Base-by-base conservation (phyloP, 2,113 vertebrate genomes). In the Chamaetylas fuelleborni region DNA sequence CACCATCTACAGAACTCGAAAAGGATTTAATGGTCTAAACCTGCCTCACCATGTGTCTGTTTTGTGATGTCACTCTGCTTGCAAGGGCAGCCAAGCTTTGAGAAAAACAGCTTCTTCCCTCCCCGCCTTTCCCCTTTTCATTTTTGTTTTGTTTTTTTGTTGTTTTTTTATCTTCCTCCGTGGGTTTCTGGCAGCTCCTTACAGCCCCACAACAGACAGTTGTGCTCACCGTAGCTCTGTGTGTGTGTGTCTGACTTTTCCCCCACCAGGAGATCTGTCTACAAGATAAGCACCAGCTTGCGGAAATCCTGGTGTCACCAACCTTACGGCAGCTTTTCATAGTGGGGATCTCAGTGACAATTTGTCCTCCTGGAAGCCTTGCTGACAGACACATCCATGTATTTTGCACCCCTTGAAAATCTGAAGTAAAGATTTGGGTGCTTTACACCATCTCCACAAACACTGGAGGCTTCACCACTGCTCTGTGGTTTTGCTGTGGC, bases 181-280 rank as follows among this genome's bases (percentile, higher is more conserved):
- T 3, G 74, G 91, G 91, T 95, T 97, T 96, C 92, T 51, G 54
- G 87, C 33, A 15, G 94, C 88, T 96, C 93, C 85, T 82, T 26
- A 7, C 50, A 65, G 62, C 58, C 90, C 78, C 96, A 95, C 91
- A 88, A 82, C 73, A 92, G 90, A 94, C 81, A 96, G 94, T 90
- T 77, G 84, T 47, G 78, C 58, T 91, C 58, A 13, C 87, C 40
- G 62, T 95, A 92, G 91, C 93, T 94, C 26, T 51, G 80, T 14
- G 26, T 38, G 24, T 50, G 25, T 28, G 54, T 23, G 23, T 76
- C 76, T 78, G 70, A 43, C 66, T 61, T 69, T 80, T 42, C 38
- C 64, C 47, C 79, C 70, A n/a, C 83, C 43, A 34, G 48, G 50
- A 90, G 84, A 92, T 93, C 53, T 77, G 42, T 43, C 62, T 94